Evolutionary conservation across 2,888 invertebrate genomes (phyloP).

Genomic region (Machimus rusticus): DNA sequence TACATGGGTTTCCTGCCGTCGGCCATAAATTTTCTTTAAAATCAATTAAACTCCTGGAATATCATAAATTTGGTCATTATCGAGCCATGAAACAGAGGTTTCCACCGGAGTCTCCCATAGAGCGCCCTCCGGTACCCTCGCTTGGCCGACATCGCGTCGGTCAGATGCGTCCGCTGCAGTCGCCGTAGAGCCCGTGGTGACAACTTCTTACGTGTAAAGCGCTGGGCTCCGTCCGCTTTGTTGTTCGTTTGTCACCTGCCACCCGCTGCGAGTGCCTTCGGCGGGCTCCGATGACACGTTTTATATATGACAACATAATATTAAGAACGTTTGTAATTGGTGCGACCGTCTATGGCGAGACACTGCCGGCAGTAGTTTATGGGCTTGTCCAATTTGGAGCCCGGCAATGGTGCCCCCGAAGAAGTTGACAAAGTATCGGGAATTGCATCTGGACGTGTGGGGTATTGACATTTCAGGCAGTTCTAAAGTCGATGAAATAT

Average conservation of each 20-base stretch:
- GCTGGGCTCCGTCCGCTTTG: not conserved
- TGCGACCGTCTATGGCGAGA: slow-evolving; percentile 4
- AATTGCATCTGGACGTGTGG: slow-evolving; percentile 18
- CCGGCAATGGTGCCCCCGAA: slow-evolving; percentile 24
- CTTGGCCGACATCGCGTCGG: not conserved
- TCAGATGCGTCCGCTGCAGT: not conserved
- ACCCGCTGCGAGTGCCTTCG: slow-evolving; percentile 38
- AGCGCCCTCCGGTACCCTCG: not conserved
- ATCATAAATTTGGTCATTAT: slow-evolving; percentile 43
- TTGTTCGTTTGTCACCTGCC: slow-evolving; percentile 39
- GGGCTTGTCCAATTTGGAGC: slow-evolving; percentile 24
- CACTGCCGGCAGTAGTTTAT: slow-evolving; percentile 14
- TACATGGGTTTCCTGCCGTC: slow-evolving; percentile 23
- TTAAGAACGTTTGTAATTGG: slow-evolving; percentile 42
- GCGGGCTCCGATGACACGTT: slow-evolving; percentile 37
- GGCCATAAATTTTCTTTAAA: slow-evolving; percentile 37
- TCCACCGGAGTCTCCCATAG: not conserved
- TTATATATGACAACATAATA: slow-evolving; percentile 43
- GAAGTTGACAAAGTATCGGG: slow-evolving; percentile 32
- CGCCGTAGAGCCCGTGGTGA: not conserved
- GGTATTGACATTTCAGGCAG: slow-evolving; percentile 9
- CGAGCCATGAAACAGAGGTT: slow-evolving; percentile 35
- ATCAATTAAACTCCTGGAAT: slow-evolving; percentile 43
- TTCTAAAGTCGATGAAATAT: slow-evolving; percentile 23
- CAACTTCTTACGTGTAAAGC: slow-evolving; percentile 26